Base-by-base conservation (phyloP, 2,888 invertebrate genomes). In the Leucophora obtusa region DNA sequence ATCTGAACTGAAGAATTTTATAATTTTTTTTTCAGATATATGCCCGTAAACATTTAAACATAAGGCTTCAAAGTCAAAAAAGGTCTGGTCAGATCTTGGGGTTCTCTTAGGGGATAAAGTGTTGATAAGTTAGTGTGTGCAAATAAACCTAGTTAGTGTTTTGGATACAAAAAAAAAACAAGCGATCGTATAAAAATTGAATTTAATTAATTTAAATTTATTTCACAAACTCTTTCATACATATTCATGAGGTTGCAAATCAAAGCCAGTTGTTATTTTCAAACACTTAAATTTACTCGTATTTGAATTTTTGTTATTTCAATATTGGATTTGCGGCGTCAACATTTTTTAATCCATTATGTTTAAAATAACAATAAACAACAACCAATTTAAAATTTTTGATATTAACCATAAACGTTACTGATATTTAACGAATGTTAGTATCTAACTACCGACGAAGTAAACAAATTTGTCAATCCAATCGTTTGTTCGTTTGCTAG, bases 241-340 rank as follows among this genome's bases (percentile, higher is more conserved):
- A n/a, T 47, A 14, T 47, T 5, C 2, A n/a, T 47, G 43, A 47
- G n/a, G 43, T 35, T 33, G 51, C 21, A 51, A 60, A 28, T 18
- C 59, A 60, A 51, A 70, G 38, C 5, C 24, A 17, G 53, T 54
- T 33, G 24, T 10, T 35, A 50, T 63, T 63, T 51, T 35, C 17
- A 65, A 35, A 53, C 18, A 51, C 7, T 35, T 35, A 18, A n/a
- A 53, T 53, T 24, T 28, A 15, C 43, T 51, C 15, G 33, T 4
- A 0, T 35, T 28, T 28, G 7, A 28, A 53, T 35, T n/a, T 65
- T 28, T 47, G 14, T 24, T 54, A 14, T 54, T 24, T 28, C 28
- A 58, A 58, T 58, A 58, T 33, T 58, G 33, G 28, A 28, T 50
- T 21, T 35, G 51, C 33, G 51, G 65, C 65, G 65, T 53, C 51